Conservation (phyloP, 2,113 vertebrate species). For the Lophotis ruficrista region DNA sequence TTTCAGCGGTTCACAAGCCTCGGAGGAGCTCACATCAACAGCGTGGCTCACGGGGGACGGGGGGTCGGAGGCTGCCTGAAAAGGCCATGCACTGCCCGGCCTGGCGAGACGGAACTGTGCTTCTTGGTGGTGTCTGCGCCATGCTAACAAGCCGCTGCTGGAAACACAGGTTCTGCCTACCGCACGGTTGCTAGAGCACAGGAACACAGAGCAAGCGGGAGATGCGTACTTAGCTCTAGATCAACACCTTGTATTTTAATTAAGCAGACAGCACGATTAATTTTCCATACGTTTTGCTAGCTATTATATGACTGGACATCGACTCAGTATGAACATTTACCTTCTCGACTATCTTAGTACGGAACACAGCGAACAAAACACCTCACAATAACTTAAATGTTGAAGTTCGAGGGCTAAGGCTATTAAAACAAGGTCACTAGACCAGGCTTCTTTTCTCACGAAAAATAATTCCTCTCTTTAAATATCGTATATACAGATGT, state of each 20-base stretch:
- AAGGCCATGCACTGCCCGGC: neutral
- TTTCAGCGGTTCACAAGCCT: neutral
- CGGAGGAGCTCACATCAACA: neutral
- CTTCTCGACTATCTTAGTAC: conserved; percentile 24
- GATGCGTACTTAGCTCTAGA: neutral
- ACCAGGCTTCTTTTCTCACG: conserved; percentile 10
- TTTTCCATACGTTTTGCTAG: conserved; percentile 29
- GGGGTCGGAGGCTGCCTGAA: neutral
- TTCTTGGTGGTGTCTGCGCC: fast-evolving
- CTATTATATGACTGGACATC: conserved; percentile 40
- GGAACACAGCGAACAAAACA: conserved; percentile 46
- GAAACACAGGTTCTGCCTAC: fast-evolving
- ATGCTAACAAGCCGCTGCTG: fast-evolving
- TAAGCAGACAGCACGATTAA: conserved; percentile 44
- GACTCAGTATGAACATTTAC: conserved; percentile 48
- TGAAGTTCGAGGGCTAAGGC: conserved; percentile 21
- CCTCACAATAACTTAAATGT: neutral
- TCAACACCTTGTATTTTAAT: neutral
- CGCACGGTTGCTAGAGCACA: neutral
- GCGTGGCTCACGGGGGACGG: neutral
- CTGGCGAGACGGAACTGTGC: fast-evolving
- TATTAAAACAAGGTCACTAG: conserved; percentile 10
- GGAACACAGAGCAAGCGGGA: neutral
- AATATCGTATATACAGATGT: neutral
- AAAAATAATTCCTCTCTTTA: conserved; percentile 55